These are phyloP conservation scores for Nanger granti DNA, from an alignment of 2,113 vertebrate genomes.

Conservation along the genomic window DNA sequence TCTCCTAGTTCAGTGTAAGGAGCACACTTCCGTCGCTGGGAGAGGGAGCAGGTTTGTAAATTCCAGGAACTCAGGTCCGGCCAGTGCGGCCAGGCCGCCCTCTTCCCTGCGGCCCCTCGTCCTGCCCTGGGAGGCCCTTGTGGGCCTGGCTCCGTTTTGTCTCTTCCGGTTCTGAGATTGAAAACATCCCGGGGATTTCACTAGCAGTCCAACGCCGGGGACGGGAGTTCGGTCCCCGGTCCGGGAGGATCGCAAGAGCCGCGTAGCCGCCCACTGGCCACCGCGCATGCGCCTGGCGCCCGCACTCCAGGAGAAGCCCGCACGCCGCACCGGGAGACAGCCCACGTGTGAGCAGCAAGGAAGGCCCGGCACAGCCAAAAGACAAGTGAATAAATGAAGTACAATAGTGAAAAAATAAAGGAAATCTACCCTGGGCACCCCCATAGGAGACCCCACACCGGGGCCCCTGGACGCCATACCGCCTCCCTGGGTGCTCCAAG, in stretches of 20 bases:
- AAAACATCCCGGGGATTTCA: not conserved
- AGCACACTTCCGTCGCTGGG: accelerated
- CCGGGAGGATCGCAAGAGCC: too few species aligned
- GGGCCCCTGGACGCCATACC: accelerated
- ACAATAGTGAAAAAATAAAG: not conserved
- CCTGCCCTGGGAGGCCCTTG: not conserved
- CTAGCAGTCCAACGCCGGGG: not conserved
- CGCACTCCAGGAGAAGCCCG: accelerated
- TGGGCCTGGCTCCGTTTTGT: not conserved
- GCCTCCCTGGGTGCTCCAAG: accelerated
- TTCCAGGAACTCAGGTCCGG: not conserved
- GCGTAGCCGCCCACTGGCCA: not conserved
- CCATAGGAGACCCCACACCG: accelerated
- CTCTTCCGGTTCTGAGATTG: not conserved
- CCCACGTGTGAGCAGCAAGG: not conserved
- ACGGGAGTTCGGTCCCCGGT: accelerated
- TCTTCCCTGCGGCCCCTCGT: not conserved
- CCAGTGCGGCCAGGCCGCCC: accelerated
- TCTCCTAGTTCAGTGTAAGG: accelerated
- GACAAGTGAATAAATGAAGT: not conserved
- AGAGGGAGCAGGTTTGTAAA: not conserved
- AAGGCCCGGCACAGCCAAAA: not conserved
- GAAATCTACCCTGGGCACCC: not conserved
- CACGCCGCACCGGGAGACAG: not conserved
- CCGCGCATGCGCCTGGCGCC: not conserved